phyloP scores from a whole-genome alignment of 2,888 invertebrate genomes.

The Drosophila testacea region DNA sequence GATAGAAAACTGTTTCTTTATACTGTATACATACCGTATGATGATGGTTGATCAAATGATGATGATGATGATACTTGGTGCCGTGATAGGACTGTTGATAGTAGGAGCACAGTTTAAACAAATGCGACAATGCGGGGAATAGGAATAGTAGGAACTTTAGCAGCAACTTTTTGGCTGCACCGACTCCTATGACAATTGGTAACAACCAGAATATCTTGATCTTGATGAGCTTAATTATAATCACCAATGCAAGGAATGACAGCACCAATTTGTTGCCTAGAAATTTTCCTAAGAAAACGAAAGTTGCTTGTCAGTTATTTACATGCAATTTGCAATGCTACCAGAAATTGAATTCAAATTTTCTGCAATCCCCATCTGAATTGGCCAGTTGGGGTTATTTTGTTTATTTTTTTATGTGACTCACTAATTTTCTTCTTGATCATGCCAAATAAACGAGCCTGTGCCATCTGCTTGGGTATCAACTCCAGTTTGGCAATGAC shows the following conservation, averaged over 20 bases:
- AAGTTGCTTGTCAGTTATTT: slow-evolving; percentile 56
- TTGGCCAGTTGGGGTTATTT: slow-evolving; percentile 11
- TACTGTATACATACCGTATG: slow-evolving; percentile 86
- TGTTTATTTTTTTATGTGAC: slow-evolving; percentile 35
- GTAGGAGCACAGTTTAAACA: slow-evolving; percentile 94
- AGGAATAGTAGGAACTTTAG: slow-evolving; percentile 92
- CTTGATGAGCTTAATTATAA: slow-evolving; percentile 92
- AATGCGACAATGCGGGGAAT: slow-evolving; percentile 92
- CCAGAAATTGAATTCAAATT: slow-evolving; percentile 47
- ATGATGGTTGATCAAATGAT: slow-evolving; percentile 92
- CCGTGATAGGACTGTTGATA: slow-evolving; percentile 91
- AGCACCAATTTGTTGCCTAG: slow-evolving; percentile 90
- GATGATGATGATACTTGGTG: slow-evolving; percentile 93
- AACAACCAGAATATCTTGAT: slow-evolving; percentile 92
- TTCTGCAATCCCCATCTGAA: slow-evolving; percentile 15
- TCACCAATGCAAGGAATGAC: slow-evolving; percentile 90
- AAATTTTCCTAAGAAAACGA: slow-evolving; percentile 89
- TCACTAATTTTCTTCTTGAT: slow-evolving; percentile 86
- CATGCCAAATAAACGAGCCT: slow-evolving; percentile 86
- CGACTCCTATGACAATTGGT: slow-evolving; percentile 91
- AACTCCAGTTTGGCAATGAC: slow-evolving; percentile 91
- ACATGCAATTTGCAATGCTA: neutral
- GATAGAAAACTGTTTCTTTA: slow-evolving; percentile 6
- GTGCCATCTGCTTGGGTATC: slow-evolving; percentile 86
- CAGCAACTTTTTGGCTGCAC: slow-evolving; percentile 93